A percentile compares a stretch with the other conserved stretches of the same genome.
Evolutionary conservation across 2,113 vertebrate genomes (phyloP).

Genomic region (Steatornis caripensis): DNA sequence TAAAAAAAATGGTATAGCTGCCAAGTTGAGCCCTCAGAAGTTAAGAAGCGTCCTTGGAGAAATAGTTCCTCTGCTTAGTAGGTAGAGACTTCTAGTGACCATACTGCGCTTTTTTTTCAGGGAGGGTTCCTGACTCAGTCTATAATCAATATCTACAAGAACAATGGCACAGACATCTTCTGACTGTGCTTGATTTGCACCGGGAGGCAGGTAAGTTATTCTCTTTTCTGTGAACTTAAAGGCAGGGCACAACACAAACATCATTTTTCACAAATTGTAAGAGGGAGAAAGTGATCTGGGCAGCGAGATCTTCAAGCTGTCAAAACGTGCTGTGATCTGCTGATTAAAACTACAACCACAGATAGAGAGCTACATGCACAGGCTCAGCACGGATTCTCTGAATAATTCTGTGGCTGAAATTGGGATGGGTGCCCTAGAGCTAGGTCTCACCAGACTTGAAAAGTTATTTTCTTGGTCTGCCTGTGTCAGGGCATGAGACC

Average conservation of each 20-base stretch:
- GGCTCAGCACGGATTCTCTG: neutral
- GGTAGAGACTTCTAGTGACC: neutral
- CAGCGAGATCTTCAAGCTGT: neutral
- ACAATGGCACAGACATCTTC: neutral
- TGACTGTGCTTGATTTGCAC: neutral
- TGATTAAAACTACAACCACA: neutral
- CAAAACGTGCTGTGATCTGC: neutral
- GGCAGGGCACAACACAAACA: neutral
- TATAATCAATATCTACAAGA: neutral
- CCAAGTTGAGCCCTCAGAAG: neutral
- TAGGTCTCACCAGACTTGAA: neutral
- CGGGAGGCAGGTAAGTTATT: neutral
- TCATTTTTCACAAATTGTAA: neutral
- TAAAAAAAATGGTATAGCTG: neutral
- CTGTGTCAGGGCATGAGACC: neutral
- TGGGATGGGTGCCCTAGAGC: neutral
- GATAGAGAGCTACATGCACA: neutral
- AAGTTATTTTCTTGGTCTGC: neutral
- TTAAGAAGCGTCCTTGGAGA: neutral
- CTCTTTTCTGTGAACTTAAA: neutral
- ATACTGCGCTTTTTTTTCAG: neutral
- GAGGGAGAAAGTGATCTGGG: neutral
- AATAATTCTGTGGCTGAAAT: neutral
- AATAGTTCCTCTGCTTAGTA: neutral
- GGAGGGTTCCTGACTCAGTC: neutral